These are phyloP conservation scores for Phalacrocorax pelagicus DNA, from an alignment of 2,113 vertebrate species.

Conservation along the genomic window DNA sequence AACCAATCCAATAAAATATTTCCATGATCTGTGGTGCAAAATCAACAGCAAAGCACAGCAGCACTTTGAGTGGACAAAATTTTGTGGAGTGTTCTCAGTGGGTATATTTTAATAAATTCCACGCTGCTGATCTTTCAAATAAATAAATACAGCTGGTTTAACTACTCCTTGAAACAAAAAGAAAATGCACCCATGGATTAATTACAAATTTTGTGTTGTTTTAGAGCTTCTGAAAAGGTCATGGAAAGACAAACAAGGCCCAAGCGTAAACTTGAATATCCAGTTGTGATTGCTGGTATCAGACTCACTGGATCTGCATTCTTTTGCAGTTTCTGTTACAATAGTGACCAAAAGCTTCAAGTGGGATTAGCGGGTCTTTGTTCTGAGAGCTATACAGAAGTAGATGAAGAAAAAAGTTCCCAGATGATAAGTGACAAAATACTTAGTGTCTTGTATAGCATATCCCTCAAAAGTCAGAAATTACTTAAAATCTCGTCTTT, in stretches of 20 bases:
- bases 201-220: not conserved
- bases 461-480: not conserved
- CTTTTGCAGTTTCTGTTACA: not conserved
- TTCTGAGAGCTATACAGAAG: not conserved
- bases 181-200: not conserved
- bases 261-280: not conserved
- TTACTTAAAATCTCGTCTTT: not conserved
- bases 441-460: not conserved
- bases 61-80: not conserved
- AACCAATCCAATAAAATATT: not conserved
- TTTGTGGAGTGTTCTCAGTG: not conserved
- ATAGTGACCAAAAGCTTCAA: not conserved
- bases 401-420: not conserved
- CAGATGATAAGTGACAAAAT: not conserved
- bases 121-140: not conserved
- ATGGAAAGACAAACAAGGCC: not conserved
- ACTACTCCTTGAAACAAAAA: not conserved
- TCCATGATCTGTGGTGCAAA: not conserved
- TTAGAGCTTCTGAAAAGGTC: not conserved
- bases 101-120: not conserved
- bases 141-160: constrained; percentile 21
- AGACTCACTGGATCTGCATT: not conserved
- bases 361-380: not conserved
- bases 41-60: not conserved
- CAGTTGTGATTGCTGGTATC: not conserved